phyloP scores from a whole-genome alignment of 2,797 vertebrate genomes.

The Sebastes umbrosus region DNA sequence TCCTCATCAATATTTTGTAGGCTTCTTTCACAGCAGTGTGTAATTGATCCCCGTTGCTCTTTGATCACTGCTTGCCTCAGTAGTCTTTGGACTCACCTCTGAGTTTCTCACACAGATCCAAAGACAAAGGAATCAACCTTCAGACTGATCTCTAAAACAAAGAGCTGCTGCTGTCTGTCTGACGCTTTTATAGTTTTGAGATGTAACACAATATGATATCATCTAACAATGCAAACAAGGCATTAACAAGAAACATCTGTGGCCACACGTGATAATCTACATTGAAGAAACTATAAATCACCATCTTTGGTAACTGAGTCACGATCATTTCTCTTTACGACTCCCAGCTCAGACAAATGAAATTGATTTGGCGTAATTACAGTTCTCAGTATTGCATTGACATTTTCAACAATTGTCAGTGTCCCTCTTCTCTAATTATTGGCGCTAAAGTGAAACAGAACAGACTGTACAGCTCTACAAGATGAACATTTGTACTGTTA shows the following conservation, averaged over 20 bases:
- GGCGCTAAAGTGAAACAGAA: constrained; percentile 9
- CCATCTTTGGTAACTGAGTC: not conserved
- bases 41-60: constrained; percentile 73
- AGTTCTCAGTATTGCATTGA: not conserved
- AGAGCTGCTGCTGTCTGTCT: constrained; percentile 18
- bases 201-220: constrained; percentile 12
- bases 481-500: not conserved
- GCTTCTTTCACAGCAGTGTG: constrained; percentile 56
- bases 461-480: not conserved
- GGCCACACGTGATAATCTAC: not conserved
- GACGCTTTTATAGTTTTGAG: not conserved
- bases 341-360: constrained; percentile 1
- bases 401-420: constrained; percentile 3
- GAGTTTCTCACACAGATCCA: constrained; percentile 51
- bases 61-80: constrained; percentile 68
- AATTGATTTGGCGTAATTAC: constrained; percentile 7
- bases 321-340: not conserved
- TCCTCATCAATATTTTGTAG: constrained; percentile 75
- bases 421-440: not conserved
- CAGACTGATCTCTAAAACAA: constrained; percentile 36
- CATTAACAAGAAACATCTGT: constrained; percentile 1
- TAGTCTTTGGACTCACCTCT: constrained; percentile 68
- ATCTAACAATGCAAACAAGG: not conserved
- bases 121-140: constrained; percentile 52
- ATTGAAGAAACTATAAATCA: not conserved